These are phyloP conservation scores for Sigmodon hispidus DNA, from an alignment of 2,113 vertebrate species.

Conservation along the genomic window DNA sequence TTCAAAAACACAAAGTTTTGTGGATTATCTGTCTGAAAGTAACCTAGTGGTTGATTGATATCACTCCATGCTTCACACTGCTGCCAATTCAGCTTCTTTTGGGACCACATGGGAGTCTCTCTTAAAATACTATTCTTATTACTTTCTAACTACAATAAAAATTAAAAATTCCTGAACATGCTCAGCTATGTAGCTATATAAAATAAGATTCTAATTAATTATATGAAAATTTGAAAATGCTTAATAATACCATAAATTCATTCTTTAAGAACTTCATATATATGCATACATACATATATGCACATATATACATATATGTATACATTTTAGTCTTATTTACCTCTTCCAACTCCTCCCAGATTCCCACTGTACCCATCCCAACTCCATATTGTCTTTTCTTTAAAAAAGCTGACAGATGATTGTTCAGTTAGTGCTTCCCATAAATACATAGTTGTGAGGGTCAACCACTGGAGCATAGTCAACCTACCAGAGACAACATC, in stretches of 20 bases:
- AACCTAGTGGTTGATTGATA: background rate
- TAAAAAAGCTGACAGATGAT: too few relatives aligned
- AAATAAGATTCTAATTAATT: background rate
- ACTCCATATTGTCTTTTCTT: background rate
- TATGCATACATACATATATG: background rate
- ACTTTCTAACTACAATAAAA: constrained; percentile 51
- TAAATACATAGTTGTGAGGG: background rate
- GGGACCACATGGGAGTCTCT: background rate
- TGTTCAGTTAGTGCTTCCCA: background rate
- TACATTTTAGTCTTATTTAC: background rate
- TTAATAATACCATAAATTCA: background rate
- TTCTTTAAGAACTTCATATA: background rate
- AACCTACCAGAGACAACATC: background rate
- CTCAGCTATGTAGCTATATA: background rate
- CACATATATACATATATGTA: background rate
- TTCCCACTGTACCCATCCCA: background rate
- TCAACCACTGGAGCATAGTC: background rate
- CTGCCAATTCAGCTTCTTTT: background rate
- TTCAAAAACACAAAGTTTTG: constrained; percentile 36
- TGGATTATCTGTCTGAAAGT: background rate
- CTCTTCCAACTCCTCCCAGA: background rate
- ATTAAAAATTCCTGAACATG: constrained; percentile 11
- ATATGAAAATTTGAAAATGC: background rate
- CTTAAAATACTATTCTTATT: background rate
- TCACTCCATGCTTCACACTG: background rate